These are phyloP conservation scores for Zonitis immaculata DNA, from an alignment of 2,888 invertebrate genomes.

Conservation along the genomic window DNA sequence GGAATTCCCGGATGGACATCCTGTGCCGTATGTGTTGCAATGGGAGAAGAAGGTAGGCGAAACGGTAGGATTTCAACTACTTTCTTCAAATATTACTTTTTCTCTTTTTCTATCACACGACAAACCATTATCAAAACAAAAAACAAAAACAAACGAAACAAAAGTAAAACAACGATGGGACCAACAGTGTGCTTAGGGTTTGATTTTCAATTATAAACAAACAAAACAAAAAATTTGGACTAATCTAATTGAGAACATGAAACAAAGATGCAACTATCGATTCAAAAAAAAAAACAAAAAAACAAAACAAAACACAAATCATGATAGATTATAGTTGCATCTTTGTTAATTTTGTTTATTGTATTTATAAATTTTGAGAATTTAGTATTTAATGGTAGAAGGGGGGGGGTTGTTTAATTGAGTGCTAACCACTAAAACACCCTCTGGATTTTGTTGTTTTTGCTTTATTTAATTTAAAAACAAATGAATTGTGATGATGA, in stretches of 20 bases:
- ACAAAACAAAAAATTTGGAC: neutral
- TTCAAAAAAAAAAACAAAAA: neutral
- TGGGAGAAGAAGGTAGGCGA: conserved; percentile 99
- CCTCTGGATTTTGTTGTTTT: conserved; percentile 13
- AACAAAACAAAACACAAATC: neutral
- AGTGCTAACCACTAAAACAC: conserved; percentile 35
- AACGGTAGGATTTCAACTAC: conserved; percentile 79
- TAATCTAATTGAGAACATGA: neutral
- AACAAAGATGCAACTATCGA: neutral
- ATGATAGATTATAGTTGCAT: neutral
- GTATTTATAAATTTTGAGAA: neutral
- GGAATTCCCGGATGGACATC: conserved; percentile 92
- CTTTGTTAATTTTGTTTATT: neutral
- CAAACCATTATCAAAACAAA: neutral
- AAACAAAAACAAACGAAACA: conserved; percentile 5
- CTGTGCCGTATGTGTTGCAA: conserved; percentile 96
- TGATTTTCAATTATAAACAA: conserved; percentile 10
- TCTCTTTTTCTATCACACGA: neutral
- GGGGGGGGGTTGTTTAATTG: conserved; percentile 22
- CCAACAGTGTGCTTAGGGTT: conserved; percentile 17
- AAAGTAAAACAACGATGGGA: too few species aligned
- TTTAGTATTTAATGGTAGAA: neutral
- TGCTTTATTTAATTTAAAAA: conserved; percentile 19
- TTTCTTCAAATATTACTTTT: conserved; percentile 40
- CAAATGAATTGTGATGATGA: conserved; percentile 35